Evolutionary conservation across 2,797 vertebrate species (phyloP), one percentile per base, ranked within the genome.

Genomic region (Sebastes diaconus): DNA sequence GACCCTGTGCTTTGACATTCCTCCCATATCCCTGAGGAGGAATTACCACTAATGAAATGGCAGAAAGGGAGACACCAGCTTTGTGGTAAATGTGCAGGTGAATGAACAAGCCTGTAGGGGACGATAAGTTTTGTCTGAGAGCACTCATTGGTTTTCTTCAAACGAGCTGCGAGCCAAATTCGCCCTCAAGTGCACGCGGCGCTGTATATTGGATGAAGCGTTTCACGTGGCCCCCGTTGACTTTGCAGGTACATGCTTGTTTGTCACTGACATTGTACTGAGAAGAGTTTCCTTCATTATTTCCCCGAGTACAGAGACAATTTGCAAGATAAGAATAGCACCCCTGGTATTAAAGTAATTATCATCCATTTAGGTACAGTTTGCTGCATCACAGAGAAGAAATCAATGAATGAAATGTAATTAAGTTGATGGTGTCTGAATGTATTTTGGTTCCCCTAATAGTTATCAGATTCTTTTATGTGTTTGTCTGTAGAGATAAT

Each of bases 21-120:
- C 74, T 57, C 71, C 12, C 71, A 24, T 20, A 42, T 90, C 75
- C 76, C 64, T 0, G 27, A 75, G 83, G 42, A 71, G 59, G 68
- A 71, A 80, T 86, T 80, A 84, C 73, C 68, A 12, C 72, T 82
- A 87, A 84, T 91, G 80, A 87, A 85, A 90, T 50, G 60, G 68
- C 71, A 68, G 61, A 36, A 52, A 67, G 70, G 64, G 68, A 80
- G 83, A 74, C 55, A 25, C 42, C 54, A 32, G 61, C 67, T 83
- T 73, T 87, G 72, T 73, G 67, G 71, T 77, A 55, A 87, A 88
- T 71, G 73, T 77, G 65, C 46, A 68, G 66, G 67, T 81, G 61
- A 83, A 68, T 72, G 75, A 83, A 80, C 42, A 50, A 55, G 77
- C 64, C 80, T 84, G 65, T 9, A 29, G 80, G 79, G 72, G 76